Base-by-base conservation (phyloP, 37 sponge, comb jelly and placozoan species). In the Cladorhizidae sp. region DNA sequence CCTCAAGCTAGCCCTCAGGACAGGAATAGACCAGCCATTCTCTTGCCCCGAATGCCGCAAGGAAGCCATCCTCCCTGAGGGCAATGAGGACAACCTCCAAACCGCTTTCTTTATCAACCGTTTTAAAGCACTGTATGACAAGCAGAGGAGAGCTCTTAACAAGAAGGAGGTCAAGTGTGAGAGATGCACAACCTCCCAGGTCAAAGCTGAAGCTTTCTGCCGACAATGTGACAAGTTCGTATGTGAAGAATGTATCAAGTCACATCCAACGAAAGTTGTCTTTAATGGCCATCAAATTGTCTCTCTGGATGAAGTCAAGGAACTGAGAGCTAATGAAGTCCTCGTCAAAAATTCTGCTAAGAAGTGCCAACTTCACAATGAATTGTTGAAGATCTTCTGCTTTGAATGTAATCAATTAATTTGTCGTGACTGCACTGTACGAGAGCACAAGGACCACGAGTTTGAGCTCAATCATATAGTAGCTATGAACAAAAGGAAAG, bases 401-500 rank as follows among this genome's bases (percentile, higher is more conserved):
- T 79, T 68, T 67, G 79, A 79, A 20, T 79, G 79, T 56, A 79
- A 28, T 67, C 2, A 52, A 22, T 56, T 79, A 6, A 51, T 67
- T 9, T 79, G 77, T 38, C 77, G 77, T 14, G 77, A 77, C 77
- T 77, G 77, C 40, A 62, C 41, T 17, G 9, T 61, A 11, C 32
- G 26, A 8, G 49, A 77, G 6, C 77, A 77, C 40, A 21, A 23
- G 23, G 59, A 40, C 6, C 77, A 77, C 64, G 63, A 77, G 21
- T 40, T 15, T 57, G 77, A 77, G 18, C 63, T 77, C 61, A 42
- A 41, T 23, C 61, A 63, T 11, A 63, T 28, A 22, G 63, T 23
- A 42, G 77, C 77, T 57, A 26, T 65, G 20, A 49, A 59, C 26
- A 77, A 21, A 38, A 72, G 45, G 73, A 49, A 72, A 49, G 9